Base-by-base conservation (phyloP, 2,888 invertebrate species). In the Amphipyra berbera region DNA sequence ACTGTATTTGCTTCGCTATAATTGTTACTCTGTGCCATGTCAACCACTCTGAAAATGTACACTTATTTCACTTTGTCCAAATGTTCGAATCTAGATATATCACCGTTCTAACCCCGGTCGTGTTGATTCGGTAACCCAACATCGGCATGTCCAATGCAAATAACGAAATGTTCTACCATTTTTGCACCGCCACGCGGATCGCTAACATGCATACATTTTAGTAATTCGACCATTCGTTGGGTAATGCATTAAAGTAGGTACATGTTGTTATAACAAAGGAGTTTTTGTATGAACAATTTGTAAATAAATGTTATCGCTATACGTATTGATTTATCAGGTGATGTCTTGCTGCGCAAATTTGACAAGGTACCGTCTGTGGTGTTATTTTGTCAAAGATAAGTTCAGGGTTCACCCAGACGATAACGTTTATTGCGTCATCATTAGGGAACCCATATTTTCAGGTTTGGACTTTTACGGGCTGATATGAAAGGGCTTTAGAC, bases 191-290 rank as follows among this genome's bases (percentile, higher is more conserved):
- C 44, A 15, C 14, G 4, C 46, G 9, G 37, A 54, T 50, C 35
- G n/a, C 45, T 27, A 37, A 54, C 73, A 50, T 40, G 41, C 49
- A 53, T 33, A 30, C 45, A 21, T 53, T 49, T 38, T 41, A 30
- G 45, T 41, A 45, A 60, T 59, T 50, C 40, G 42, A 37, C 30
- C 40, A 38, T 53, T 12, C 33, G 52, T 15, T 52, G 8, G 30
- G 47, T 69, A 72, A 69, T 70, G 46, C 57, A 72, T 69, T 69
- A 69, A 54, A 65, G 40, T 5, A 15, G 53, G 61, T 15, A 7
- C 40, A 50, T 53, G 38, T 72, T 45, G 52, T 21, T 21, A 2
- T 21, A 21, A 21, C 21, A 21, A 21, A 21, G 21, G 21, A 21
- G 21, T 3, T 21, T 21, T 1, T 21, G 21, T 2, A 21, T 21